Percentiles rank a stretch among this genome's conserved stretches.
Conservation (phyloP, 1,140 invertebrate species). For the Zophobas atratus region DNA sequence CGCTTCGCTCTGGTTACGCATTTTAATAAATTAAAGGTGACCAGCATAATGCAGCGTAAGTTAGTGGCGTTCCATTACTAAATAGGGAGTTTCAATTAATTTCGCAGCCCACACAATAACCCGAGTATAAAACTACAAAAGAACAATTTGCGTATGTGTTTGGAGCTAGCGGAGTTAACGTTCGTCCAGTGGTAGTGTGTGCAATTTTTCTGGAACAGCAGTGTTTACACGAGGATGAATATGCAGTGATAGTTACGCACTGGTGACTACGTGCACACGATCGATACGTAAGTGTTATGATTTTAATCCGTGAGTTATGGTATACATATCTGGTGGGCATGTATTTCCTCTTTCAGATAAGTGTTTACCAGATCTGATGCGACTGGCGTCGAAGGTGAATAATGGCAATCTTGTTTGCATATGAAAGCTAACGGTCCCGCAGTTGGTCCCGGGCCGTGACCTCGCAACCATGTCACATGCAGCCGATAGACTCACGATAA, state of each 20-base stretch:
- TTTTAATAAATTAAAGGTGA: too few species aligned
- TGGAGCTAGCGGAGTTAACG: neutral
- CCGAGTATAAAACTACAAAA: too few species aligned
- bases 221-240: conserved; percentile 1
- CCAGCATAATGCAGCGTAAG: too few species aligned
- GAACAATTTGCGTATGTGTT: neutral
- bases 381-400: conserved; percentile 62
- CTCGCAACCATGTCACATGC: conserved; percentile 53
- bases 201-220: conserved; percentile 5
- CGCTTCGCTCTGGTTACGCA: too few species aligned
- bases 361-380: conserved; percentile 56
- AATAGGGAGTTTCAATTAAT: too few species aligned
- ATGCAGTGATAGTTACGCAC: neutral
- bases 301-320: conserved; percentile 42
- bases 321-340: conserved; percentile 33
- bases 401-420: conserved; percentile 64
- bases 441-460: conserved; percentile 50
- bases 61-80: too few species aligned
- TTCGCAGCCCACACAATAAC: too few species aligned
- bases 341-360: conserved; percentile 53
- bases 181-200: neutral
- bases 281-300: conserved; percentile 29
- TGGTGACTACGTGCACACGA: neutral
- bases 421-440: conserved; percentile 61
- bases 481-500: conserved; percentile 54